Evolutionary conservation across 2,888 invertebrate species (phyloP).

Genomic region (Sphecodes monilicornis): DNA sequence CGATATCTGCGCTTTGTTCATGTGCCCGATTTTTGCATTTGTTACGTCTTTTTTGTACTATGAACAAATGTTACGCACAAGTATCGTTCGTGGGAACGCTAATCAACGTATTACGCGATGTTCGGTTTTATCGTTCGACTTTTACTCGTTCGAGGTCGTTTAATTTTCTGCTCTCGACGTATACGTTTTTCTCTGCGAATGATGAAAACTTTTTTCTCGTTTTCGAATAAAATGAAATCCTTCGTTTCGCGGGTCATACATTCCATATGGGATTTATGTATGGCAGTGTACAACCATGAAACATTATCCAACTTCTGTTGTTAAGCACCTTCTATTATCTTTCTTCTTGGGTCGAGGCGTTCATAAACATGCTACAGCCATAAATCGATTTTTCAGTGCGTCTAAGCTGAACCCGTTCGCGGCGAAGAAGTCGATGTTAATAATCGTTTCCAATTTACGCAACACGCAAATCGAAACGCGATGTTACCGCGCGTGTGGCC

Average conservation of each 20-base stretch:
- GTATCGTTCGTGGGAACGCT: no score
- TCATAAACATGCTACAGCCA: constrained; percentile 50
- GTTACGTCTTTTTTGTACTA: no score
- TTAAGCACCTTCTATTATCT: constrained; percentile 46
- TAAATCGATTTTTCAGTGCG: constrained; percentile 61
- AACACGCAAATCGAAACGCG: constrained; percentile 22
- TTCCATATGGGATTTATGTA: constrained; percentile 30
- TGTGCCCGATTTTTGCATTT: no score
- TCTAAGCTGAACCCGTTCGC: not conserved
- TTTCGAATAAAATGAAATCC: constrained; percentile 26
- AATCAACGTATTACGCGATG: not conserved
- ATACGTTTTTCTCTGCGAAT: not conserved
- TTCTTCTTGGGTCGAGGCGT: constrained; percentile 39
- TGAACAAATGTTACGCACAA: not conserved
- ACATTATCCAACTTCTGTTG: constrained; percentile 61
- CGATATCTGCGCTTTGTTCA: no score
- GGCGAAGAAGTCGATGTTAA: constrained; percentile 27
- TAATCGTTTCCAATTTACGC: constrained; percentile 41
- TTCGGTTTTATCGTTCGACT: not conserved
- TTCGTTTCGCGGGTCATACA: not conserved
- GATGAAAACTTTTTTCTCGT: constrained; percentile 21
- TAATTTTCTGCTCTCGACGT: not conserved
- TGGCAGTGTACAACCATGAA: constrained; percentile 49
- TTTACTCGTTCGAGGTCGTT: not conserved
- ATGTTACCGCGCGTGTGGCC: not conserved